These are phyloP conservation scores for Pseudomyrmex gracilis DNA, from an alignment of 1,140 invertebrate genomes.

Conservation along the genomic window DNA sequence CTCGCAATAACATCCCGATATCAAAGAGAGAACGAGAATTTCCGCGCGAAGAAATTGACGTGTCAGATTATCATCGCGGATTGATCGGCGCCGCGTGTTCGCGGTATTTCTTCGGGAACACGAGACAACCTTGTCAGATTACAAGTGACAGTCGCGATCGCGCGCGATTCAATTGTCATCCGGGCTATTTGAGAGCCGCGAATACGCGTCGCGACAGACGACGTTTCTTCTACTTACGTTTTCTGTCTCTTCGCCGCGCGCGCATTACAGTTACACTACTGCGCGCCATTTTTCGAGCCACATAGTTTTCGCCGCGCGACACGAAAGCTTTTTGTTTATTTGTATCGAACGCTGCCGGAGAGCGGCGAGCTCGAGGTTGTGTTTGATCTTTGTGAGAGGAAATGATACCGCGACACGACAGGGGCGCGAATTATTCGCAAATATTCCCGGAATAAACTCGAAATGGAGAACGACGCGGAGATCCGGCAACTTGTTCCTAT, in stretches of 20 bases:
- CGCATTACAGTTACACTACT: slow-evolving; percentile 13
- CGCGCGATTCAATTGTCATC: slow-evolving; percentile 34
- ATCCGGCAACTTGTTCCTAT: slow-evolving; percentile 32
- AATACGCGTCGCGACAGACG: slow-evolving; percentile 37
- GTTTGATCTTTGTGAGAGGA: not conserved
- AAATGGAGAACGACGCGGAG: not conserved
- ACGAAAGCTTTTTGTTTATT: slow-evolving; percentile 3
- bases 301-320: not conserved
- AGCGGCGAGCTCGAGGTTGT: slow-evolving; percentile 21
- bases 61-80: slow-evolving; percentile 51
- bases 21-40: slow-evolving; percentile 15
- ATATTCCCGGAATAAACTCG: slow-evolving; percentile 30
- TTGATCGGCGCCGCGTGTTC: slow-evolving; percentile 49
- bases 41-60: slow-evolving; percentile 24
- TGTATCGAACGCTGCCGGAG: not conserved
- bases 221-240: not conserved
- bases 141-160: slow-evolving; percentile 50
- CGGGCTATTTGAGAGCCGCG: slow-evolving; percentile 40
- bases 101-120: slow-evolving; percentile 45
- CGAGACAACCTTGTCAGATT: slow-evolving; percentile 55
- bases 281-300: slow-evolving; percentile 16
- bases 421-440: slow-evolving; percentile 30
- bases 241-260: not conserved
- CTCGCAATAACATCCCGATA: not conserved
- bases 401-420: slow-evolving; percentile 13